These are phyloP conservation scores for Caenorhabditis doughertyi DNA, from an alignment of 2,888 invertebrate genomes.

Conservation along the genomic window DNA sequence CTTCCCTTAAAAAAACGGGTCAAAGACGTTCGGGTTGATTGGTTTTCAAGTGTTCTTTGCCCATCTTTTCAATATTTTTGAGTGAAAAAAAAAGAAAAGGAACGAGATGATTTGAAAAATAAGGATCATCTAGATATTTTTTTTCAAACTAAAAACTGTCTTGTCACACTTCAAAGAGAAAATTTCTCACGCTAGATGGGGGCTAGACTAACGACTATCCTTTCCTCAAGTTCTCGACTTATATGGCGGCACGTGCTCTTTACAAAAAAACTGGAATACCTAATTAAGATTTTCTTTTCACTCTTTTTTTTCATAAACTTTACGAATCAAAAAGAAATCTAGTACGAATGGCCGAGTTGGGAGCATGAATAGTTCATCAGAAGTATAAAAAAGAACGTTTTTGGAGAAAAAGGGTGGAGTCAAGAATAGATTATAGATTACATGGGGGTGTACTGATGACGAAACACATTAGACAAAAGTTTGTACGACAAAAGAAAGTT, in stretches of 20 bases:
- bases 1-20: not conserved
- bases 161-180: too few species aligned
- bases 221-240: too few species aligned
- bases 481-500: not conserved
- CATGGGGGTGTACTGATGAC: not conserved
- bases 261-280: not conserved
- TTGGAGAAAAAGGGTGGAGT: not conserved
- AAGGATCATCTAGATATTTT: too few species aligned
- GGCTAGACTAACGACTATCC: too few species aligned
- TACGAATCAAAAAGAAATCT: not conserved
- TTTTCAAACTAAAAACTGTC: too few species aligned
- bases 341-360: constrained; percentile 6
- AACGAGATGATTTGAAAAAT: too few species aligned
- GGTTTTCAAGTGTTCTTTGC: constrained; percentile 14
- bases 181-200: too few species aligned
- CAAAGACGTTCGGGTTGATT: constrained; percentile 1
- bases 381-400: constrained; percentile 1
- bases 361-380: constrained; percentile 13
- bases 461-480: not conserved
- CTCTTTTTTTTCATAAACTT: too few species aligned
- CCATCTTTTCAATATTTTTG: too few species aligned
- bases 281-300: not conserved
- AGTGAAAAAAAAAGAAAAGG: too few species aligned
- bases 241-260: not conserved
- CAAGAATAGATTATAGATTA: constrained; percentile 4